These are phyloP conservation scores for Cyphomyrus plagiostoma DNA, from an alignment of 2,113 vertebrate species.

Conservation along the genomic window DNA sequence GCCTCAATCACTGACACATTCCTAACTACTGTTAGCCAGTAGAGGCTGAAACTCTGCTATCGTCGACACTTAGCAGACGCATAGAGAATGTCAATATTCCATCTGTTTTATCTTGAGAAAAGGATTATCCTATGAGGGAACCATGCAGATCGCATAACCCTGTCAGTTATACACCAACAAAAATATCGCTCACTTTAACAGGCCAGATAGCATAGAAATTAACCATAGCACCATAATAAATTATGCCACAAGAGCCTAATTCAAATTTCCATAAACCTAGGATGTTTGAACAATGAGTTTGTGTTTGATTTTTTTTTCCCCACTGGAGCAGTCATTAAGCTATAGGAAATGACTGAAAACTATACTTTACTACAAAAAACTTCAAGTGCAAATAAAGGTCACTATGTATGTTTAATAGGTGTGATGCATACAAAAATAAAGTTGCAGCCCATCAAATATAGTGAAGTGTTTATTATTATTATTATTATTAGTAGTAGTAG, in stretches of 20 bases:
- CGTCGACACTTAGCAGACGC: slow-evolving; percentile 3
- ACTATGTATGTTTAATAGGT: neutral
- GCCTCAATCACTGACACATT: neutral
- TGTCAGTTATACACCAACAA: neutral
- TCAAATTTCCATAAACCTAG: neutral
- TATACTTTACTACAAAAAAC: neutral
- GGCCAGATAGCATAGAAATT: slow-evolving; percentile 9
- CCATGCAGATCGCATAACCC: slow-evolving; percentile 8
- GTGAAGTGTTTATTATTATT: neutral
- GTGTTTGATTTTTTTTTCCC: neutral
- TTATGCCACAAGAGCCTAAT: neutral
- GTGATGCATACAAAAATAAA: neutral
- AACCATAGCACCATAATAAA: neutral
- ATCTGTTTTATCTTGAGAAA: slow-evolving; percentile 20
- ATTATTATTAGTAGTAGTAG: neutral
- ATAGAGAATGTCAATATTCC: slow-evolving; percentile 23
- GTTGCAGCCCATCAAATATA: neutral
- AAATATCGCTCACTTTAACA: slow-evolving; percentile 19
- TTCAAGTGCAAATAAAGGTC: neutral
- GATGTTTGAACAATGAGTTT: neutral
- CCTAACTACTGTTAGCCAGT: neutral
- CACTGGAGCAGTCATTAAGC: neutral
- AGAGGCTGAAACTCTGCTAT: slow-evolving; percentile 13
- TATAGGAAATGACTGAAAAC: neutral
- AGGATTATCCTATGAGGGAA: slow-evolving; percentile 18